Evolutionary conservation across 35 echinoderm and acorn worm species (phyloP).

Genomic region (Ptychodera flava): DNA sequence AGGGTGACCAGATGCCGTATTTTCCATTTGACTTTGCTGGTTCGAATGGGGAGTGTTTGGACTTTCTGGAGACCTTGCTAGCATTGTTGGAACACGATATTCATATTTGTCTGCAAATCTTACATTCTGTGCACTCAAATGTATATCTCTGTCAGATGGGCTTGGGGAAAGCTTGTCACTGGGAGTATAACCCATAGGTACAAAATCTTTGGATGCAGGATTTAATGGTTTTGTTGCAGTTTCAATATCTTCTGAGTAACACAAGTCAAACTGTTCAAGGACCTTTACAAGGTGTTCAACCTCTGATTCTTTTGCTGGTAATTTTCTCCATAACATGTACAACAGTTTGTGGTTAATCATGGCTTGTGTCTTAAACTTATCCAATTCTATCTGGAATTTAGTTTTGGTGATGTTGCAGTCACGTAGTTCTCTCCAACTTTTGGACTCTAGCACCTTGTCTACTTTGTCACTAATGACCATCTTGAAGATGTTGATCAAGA

Average conservation of each 20-base stretch:
- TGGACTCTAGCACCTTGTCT: neutral
- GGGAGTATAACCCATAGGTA: too few species aligned
- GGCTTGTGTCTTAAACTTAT: neutral
- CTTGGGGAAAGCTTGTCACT: too few species aligned
- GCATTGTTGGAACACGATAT: too few species aligned
- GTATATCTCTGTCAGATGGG: too few species aligned
- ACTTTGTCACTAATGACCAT: neutral
- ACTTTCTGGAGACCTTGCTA: too few species aligned
- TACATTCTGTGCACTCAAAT: too few species aligned
- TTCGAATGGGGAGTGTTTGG: too few species aligned
- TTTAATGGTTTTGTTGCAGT: neutral
- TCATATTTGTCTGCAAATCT: too few species aligned
- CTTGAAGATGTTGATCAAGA: neutral
- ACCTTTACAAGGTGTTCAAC: neutral
- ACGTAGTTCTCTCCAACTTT: neutral
- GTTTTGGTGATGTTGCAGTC: neutral
- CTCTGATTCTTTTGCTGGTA: neutral
- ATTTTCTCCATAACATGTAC: neutral
- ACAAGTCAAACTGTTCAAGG: neutral
- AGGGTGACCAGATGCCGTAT: too few species aligned
- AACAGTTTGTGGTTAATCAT: neutral
- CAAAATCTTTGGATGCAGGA: neutral
- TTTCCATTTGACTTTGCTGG: too few species aligned
- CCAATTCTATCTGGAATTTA: neutral
- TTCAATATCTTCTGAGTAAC: neutral